These are phyloP conservation scores for Eupithecia insigniata DNA, from an alignment of 2,888 invertebrate species.

Conservation along the genomic window DNA sequence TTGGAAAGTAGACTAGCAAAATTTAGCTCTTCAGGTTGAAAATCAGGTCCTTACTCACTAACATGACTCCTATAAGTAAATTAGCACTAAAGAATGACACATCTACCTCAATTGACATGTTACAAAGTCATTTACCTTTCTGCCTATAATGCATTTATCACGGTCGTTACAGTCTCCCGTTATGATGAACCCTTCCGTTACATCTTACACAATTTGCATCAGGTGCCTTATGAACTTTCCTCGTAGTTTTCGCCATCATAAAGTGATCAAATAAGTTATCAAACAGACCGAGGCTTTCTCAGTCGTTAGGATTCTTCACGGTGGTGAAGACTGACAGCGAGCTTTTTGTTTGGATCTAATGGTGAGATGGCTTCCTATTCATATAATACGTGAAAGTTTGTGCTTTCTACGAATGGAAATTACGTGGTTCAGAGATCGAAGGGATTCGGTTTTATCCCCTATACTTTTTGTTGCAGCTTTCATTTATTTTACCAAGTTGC, in stretches of 20 bases:
- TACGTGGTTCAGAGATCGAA: background rate
- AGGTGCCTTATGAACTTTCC: slow-evolving; percentile 75
- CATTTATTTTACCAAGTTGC: background rate
- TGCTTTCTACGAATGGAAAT: slow-evolving; percentile 17
- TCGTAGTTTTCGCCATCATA: slow-evolving; percentile 79
- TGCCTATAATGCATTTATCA: slow-evolving; percentile 47
- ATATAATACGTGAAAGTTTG: slow-evolving; percentile 40
- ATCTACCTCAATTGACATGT: slow-evolving; percentile 50
- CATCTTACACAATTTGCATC: slow-evolving; percentile 76
- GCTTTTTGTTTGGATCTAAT: slow-evolving; percentile 71
- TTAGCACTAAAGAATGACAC: background rate
- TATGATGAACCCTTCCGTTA: slow-evolving; percentile 68
- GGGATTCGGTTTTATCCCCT: background rate
- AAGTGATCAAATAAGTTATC: slow-evolving; percentile 82
- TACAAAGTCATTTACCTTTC: slow-evolving; percentile 69
- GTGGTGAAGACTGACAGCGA: slow-evolving; percentile 65
- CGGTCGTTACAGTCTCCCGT: slow-evolving; percentile 67
- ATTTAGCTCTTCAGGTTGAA: background rate
- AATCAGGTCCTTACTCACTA: background rate
- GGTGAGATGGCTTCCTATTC: slow-evolving; percentile 64
- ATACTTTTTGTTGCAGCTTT: background rate
- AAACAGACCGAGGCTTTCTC: slow-evolving; percentile 70
- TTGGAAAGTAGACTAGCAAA: background rate
- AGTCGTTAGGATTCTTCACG: slow-evolving; percentile 77
- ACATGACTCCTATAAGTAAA: background rate